These are phyloP conservation scores for Nebria ingens DNA, from an alignment of 1,140 invertebrate species.

Conservation along the genomic window DNA sequence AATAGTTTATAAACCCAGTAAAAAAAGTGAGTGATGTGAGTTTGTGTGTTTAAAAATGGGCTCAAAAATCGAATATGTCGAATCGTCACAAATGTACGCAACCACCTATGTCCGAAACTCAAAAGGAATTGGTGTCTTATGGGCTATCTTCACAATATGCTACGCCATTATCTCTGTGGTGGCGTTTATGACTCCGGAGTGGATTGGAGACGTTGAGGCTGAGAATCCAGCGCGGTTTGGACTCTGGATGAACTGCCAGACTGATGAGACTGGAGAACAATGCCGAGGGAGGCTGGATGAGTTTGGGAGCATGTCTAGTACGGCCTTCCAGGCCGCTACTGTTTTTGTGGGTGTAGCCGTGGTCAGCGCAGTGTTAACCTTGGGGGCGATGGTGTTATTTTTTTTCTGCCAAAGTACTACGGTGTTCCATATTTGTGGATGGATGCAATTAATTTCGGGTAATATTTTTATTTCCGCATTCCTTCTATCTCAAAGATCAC, in stretches of 20 bases:
- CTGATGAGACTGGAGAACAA: slow-evolving; percentile 51
- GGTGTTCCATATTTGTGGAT: slow-evolving; percentile 86
- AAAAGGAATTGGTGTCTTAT: slow-evolving; percentile 90
- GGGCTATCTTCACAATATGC: slow-evolving; percentile 94
- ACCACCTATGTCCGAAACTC: slow-evolving; percentile 92
- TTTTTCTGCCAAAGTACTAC: slow-evolving; percentile 90
- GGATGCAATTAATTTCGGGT: slow-evolving; percentile 91
- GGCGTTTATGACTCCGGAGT: slow-evolving; percentile 92
- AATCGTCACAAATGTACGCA: slow-evolving; percentile 78
- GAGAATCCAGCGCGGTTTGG: slow-evolving; percentile 85
- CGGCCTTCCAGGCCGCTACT: slow-evolving; percentile 70
- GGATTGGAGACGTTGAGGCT: slow-evolving; percentile 74
- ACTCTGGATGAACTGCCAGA: slow-evolving; percentile 76
- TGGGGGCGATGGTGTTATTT: slow-evolving; percentile 83
- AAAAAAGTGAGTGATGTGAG: not conserved
- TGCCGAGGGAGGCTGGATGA: slow-evolving; percentile 77
- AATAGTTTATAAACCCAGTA: not conserved
- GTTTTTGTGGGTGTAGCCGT: slow-evolving; percentile 81
- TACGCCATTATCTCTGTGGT: slow-evolving; percentile 92
- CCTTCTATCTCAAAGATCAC: too few relatives aligned
- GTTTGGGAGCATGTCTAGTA: slow-evolving; percentile 68
- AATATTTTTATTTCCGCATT: slow-evolving; percentile 18
- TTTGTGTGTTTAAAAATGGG: slow-evolving; percentile 47
- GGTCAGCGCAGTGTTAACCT: slow-evolving; percentile 70
- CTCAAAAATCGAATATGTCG: slow-evolving; percentile 83